Percentiles rank a stretch among this genome's conserved stretches.
phyloP scores from a whole-genome alignment of 1,140 invertebrate genomes.

The Zaprionus gabonicus region DNA sequence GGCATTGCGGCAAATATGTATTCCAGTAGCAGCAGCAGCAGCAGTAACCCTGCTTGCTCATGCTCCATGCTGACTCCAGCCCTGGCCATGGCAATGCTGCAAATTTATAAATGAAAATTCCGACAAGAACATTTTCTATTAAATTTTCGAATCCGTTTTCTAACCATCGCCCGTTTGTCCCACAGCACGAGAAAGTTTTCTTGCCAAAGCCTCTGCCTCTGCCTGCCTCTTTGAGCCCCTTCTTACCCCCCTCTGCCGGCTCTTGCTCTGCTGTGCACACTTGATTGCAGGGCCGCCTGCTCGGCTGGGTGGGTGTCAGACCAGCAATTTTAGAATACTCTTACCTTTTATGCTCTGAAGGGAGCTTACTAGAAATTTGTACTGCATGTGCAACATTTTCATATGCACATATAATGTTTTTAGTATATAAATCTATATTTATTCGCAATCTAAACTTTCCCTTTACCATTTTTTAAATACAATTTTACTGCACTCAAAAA shows the following conservation, averaged over 20 bases:
- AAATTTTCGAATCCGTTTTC: conserved; percentile 68
- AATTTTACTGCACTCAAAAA: too few species aligned
- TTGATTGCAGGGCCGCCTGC: conserved; percentile 10
- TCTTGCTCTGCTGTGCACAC: conserved; percentile 10
- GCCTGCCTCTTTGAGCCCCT: neutral
- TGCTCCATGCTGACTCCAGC: neutral
- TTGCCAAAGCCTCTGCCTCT: conserved; percentile 55
- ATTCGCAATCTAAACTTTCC: neutral
- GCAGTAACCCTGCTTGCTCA: neutral
- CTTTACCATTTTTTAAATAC: too few species aligned
- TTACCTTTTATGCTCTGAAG: neutral
- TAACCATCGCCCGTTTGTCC: conserved; percentile 46
- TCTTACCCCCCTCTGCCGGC: neutral
- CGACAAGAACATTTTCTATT: conserved; percentile 83
- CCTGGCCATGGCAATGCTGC: conserved; percentile 15
- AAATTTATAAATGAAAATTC: conserved; percentile 83
- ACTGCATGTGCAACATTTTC: neutral
- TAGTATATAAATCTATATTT: too few species aligned
- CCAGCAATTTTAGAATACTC: conserved; percentile 40
- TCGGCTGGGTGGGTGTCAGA: conserved; percentile 39
- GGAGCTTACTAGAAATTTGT: neutral
- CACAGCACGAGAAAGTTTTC: conserved; percentile 75
- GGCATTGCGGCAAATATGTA: conserved; percentile 71
- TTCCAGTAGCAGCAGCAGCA: conserved; percentile 28
- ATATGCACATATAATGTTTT: neutral